A percentile compares a stretch with the other conserved stretches of the same genome.
These are phyloP conservation scores for Neuroterus valhalla DNA, from an alignment of 1,140 invertebrate genomes.

Conservation along the genomic window DNA sequence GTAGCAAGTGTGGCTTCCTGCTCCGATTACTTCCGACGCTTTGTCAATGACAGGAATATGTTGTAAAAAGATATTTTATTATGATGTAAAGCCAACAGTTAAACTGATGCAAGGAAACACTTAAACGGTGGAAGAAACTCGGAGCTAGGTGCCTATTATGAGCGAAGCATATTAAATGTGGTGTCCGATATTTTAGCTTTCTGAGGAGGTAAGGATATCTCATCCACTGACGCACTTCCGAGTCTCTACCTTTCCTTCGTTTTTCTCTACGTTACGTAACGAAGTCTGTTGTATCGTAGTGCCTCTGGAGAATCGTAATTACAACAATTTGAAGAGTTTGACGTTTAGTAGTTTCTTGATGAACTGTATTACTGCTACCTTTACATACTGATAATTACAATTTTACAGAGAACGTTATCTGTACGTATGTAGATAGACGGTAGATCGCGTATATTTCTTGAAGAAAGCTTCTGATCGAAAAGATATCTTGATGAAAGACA, in stretches of 20 bases:
- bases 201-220: conserved; percentile 76
- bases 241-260: conserved; percentile 71
- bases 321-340: conserved; percentile 50
- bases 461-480: conserved; percentile 30
- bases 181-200: conserved; percentile 75
- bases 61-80: not conserved
- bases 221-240: conserved; percentile 72
- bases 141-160: conserved; percentile 36
- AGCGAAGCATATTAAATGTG: conserved; percentile 72
- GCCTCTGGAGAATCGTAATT: conserved; percentile 49
- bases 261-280: conserved; percentile 66
- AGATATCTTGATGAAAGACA: not conserved
- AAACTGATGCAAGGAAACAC: not conserved
- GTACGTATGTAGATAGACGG: conserved; percentile 55
- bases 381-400: conserved; percentile 33
- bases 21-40: conserved; percentile 47
- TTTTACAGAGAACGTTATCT: conserved; percentile 52
- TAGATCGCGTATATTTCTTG: conserved; percentile 44
- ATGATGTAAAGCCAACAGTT: not conserved
- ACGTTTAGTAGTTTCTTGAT: conserved; percentile 56
- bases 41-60: not conserved
- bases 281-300: conserved; percentile 59
- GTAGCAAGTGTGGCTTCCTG: conserved; percentile 43
- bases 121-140: conserved; percentile 42
- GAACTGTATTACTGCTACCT: conserved; percentile 16